These are phyloP conservation scores for Argyresthia albistria DNA, from an alignment of 2,888 invertebrate genomes.

Conservation along the genomic window DNA sequence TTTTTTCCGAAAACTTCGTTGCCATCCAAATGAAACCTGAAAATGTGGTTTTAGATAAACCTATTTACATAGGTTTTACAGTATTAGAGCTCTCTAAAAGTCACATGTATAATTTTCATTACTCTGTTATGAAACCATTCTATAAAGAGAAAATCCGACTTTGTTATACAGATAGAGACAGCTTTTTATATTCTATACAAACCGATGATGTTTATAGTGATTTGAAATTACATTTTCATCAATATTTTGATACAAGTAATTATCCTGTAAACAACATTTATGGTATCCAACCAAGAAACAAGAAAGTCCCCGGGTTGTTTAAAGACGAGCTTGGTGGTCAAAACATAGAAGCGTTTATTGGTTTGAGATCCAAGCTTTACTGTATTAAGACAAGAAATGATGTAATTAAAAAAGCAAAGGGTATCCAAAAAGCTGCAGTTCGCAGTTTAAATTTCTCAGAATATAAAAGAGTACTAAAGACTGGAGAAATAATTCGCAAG, in stretches of 20 bases:
- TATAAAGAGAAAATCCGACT: slow-evolving; percentile 5
- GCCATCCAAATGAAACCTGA: slow-evolving; percentile 11
- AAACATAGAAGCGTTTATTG: slow-evolving; percentile 7
- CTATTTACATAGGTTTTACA: slow-evolving; percentile 7
- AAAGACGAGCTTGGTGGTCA: slow-evolving; percentile 8
- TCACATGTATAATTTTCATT: slow-evolving; percentile 8
- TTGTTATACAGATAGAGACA: slow-evolving; percentile 11
- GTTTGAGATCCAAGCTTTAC: slow-evolving; percentile 8
- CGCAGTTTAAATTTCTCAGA: neutral
- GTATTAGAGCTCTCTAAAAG: slow-evolving; percentile 6
- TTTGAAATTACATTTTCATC: neutral
- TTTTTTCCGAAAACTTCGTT: slow-evolving; percentile 10
- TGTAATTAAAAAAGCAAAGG: slow-evolving; percentile 1
- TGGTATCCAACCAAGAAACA: slow-evolving; percentile 3
- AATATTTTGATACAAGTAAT: slow-evolving; percentile 3
- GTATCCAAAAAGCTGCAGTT: neutral
- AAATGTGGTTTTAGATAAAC: slow-evolving; percentile 2
- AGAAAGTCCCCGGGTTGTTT: slow-evolving; percentile 8
- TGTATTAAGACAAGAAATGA: neutral
- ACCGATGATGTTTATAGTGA: slow-evolving; percentile 8
- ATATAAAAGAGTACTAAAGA: neutral
- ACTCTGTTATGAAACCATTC: slow-evolving; percentile 4
- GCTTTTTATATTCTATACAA: slow-evolving; percentile 7
- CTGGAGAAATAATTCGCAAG: neutral
- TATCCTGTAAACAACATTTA: slow-evolving; percentile 2